phyloP scores from a whole-genome alignment of 2,113 vertebrate species.

The Haemorhous mexicanus region DNA sequence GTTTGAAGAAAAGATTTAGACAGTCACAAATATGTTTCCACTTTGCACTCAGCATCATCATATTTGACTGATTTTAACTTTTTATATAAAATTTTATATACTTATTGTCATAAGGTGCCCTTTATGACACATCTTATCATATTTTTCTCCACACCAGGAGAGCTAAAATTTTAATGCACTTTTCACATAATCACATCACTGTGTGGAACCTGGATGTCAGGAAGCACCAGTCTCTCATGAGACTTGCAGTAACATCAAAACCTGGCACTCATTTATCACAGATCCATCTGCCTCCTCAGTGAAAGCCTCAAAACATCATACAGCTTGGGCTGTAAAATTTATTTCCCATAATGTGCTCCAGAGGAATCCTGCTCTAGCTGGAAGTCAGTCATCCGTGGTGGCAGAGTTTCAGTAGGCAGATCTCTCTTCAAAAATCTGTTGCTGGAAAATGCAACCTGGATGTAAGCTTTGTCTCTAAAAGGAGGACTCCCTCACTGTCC shows the following conservation, averaged over 20 bases:
- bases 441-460: background rate
- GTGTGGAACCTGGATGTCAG: background rate
- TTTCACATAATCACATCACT: background rate
- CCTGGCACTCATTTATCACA: background rate
- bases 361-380: background rate
- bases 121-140: background rate
- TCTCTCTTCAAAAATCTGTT: background rate
- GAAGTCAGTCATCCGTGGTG: background rate
- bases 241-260: background rate
- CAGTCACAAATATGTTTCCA: background rate
- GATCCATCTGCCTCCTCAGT: background rate
- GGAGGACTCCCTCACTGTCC: accelerated
- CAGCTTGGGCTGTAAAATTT: background rate
- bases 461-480: background rate
- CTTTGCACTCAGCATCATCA: background rate
- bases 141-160: background rate
- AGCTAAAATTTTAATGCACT: background rate
- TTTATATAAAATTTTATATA: background rate
- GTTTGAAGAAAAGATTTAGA: background rate
- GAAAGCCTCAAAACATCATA: background rate
- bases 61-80: background rate
- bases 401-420: background rate
- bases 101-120: background rate
- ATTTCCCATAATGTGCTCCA: background rate
- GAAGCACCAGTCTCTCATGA: background rate